Conservation (phyloP, 2,113 vertebrate species). For the Plestiodon gilberti region DNA sequence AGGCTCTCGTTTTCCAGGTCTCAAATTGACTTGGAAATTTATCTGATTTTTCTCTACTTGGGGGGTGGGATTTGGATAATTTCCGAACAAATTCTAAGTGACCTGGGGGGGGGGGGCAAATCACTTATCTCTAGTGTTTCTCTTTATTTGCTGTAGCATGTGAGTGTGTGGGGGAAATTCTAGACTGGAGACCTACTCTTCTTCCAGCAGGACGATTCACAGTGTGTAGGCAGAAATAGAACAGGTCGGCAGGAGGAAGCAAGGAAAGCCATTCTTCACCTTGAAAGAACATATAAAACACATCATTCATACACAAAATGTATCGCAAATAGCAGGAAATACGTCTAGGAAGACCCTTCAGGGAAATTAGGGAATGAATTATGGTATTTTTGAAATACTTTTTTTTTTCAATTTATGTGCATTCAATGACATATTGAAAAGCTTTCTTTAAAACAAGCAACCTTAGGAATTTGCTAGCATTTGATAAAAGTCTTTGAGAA, state of each 20-base stretch:
- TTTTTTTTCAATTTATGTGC: background rate
- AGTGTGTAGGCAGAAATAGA: background rate
- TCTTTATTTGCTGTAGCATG: background rate
- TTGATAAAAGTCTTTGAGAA: background rate
- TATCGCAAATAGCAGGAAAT: background rate
- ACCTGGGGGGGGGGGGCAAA: no score
- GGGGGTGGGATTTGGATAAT: no score
- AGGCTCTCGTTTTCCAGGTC: no score
- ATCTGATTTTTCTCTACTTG: no score
- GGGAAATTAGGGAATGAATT: background rate
- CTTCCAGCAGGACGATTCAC: background rate
- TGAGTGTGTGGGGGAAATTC: background rate
- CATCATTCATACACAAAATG: background rate
- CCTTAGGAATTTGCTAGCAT: background rate
- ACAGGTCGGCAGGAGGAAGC: rapidly evolving
- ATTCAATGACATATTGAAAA: background rate
- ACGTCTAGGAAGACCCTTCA: background rate
- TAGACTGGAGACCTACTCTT: background rate
- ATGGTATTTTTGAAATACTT: background rate
- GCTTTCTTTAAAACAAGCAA: background rate
- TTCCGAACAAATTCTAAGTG: no score
- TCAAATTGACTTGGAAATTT: no score
- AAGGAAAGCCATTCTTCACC: background rate
- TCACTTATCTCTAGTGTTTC: background rate
- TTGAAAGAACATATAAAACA: background rate